phyloP scores from a whole-genome alignment of 2,113 vertebrate genomes.

The Daubentonia madagascariensis region DNA sequence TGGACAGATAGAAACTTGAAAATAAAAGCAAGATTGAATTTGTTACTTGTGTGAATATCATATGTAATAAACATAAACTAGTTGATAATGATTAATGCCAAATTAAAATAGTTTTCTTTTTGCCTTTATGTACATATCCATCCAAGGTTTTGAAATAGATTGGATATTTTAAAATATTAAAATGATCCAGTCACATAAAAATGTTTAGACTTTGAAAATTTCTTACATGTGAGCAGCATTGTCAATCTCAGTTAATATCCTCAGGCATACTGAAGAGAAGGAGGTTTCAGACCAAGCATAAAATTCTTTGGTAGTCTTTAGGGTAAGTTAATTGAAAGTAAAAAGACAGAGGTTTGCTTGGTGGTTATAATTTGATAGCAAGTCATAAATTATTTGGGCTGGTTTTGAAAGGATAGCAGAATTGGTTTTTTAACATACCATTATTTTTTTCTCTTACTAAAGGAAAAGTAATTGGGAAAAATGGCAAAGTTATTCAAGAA shows the following conservation, averaged over 20 bases:
- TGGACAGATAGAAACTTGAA: background rate
- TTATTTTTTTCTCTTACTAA: conserved; percentile 77
- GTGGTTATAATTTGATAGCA: conserved; percentile 61
- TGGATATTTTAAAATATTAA: conserved; percentile 2
- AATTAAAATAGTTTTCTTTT: conserved; percentile 2
- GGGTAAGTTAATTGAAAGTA: background rate
- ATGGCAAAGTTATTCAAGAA: conserved; percentile 92
- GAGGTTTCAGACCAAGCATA: background rate
- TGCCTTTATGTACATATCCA: background rate
- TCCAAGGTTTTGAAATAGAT: conserved; percentile 28
- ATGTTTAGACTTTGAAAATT: background rate
- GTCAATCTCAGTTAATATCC: background rate
- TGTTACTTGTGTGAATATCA: background rate
- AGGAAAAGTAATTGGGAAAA: conserved; percentile 93
- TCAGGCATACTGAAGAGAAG: background rate
- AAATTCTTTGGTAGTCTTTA: background rate
- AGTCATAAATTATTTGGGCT: background rate
- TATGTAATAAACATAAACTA: background rate
- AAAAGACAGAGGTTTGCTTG: background rate
- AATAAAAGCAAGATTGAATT: conserved; percentile 13
- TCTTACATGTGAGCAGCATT: background rate
- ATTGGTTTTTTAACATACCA: conserved; percentile 45
- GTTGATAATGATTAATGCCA: background rate
- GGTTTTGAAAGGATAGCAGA: background rate
- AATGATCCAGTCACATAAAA: background rate